Conservation (phyloP, 2,888 invertebrate genomes). For the Philopedon plagiatum region DNA sequence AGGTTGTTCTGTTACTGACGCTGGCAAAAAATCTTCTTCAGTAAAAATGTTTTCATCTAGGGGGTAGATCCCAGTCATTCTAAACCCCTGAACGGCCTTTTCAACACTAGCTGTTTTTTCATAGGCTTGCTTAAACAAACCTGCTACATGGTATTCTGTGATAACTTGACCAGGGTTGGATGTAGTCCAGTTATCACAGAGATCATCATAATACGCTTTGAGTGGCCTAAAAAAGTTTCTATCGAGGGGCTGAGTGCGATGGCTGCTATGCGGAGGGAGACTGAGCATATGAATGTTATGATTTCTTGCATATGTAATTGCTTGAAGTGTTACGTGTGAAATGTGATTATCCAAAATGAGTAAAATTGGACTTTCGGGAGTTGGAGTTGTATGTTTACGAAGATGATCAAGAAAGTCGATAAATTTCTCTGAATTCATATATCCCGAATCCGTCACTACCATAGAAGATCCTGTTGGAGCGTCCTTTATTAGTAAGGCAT, state of each 20-base stretch:
- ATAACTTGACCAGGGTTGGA: constrained; percentile 21
- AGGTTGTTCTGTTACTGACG: too few species aligned
- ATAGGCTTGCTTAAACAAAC: too few species aligned
- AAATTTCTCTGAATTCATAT: constrained; percentile 33
- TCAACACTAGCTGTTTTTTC: too few species aligned
- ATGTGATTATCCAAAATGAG: constrained; percentile 26
- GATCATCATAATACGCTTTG: constrained; percentile 26
- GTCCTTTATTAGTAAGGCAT: constrained; percentile 18
- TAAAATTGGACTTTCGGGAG: constrained; percentile 1
- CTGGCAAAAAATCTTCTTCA: too few species aligned
- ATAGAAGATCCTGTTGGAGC: constrained; percentile 26
- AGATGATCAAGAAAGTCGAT: constrained; percentile 31
- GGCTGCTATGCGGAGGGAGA: neutral
- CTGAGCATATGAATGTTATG: neutral
- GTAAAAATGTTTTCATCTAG: too few species aligned
- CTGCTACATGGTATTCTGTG: too few species aligned
- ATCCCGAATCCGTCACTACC: constrained; percentile 28
- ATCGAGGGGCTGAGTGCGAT: constrained; percentile 24
- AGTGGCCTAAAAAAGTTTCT: constrained; percentile 27
- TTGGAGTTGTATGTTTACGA: constrained; percentile 24
- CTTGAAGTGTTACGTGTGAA: constrained; percentile 23
- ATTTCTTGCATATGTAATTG: neutral
- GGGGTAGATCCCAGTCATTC: too few species aligned
- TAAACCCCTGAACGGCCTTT: too few species aligned
- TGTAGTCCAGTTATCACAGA: constrained; percentile 26